These are phyloP conservation scores for Caranx melampygus DNA, from an alignment of 2,113 vertebrate genomes.

Conservation along the genomic window DNA sequence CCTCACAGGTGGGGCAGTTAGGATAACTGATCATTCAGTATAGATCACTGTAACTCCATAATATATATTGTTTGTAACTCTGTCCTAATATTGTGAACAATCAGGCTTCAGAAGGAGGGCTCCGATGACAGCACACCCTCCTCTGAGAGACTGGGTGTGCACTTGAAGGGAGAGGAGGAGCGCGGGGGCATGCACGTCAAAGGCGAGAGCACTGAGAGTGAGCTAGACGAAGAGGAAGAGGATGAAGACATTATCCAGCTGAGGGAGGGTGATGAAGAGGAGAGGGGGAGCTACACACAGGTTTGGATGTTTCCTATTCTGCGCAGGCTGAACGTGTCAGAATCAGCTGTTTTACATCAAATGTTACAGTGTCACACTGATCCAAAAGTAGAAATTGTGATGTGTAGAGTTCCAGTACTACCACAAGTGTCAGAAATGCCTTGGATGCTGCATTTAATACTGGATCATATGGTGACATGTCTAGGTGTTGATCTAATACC, in stretches of 20 bases:
- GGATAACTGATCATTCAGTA: background rate
- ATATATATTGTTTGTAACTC: background rate
- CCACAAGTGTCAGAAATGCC: too few species aligned
- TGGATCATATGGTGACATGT: too few species aligned
- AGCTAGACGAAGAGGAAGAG: slow-evolving; percentile 79
- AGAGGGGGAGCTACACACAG: slow-evolving; percentile 66
- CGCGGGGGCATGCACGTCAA: slow-evolving; percentile 58
- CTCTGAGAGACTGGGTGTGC: slow-evolving; percentile 36
- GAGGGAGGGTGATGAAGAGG: slow-evolving; percentile 72
- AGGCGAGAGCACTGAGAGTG: slow-evolving; percentile 76
- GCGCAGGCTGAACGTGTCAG: background rate
- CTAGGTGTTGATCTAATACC: too few species aligned
- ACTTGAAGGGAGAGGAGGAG: slow-evolving; percentile 67
- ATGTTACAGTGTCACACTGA: too few species aligned
- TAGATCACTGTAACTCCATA: background rate
- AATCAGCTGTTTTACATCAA: too few species aligned
- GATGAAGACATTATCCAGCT: slow-evolving; percentile 74
- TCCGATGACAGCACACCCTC: slow-evolving; percentile 65
- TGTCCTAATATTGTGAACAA: background rate
- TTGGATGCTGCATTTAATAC: too few species aligned
- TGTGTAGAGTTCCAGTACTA: too few species aligned
- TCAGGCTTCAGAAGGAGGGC: slow-evolving; percentile 74
- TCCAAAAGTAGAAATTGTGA: too few species aligned
- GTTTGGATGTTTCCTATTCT: slow-evolving; percentile 39
- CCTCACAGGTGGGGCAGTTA: slow-evolving; percentile 54